These are phyloP conservation scores for Drosophila prolongata DNA, from an alignment of 2,888 invertebrate species.

Conservation along the genomic window DNA sequence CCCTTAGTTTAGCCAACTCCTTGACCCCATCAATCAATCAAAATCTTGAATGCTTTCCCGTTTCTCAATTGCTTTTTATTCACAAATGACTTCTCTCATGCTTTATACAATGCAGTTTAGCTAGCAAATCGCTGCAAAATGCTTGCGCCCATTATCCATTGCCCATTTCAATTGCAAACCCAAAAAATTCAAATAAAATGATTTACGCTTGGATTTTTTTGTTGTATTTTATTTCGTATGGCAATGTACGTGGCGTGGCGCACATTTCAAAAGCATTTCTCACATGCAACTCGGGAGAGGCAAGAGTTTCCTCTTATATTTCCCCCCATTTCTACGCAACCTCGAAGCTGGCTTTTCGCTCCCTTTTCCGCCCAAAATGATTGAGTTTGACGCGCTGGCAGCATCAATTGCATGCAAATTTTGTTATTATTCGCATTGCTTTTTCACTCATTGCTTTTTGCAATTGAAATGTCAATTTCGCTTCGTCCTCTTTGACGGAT, in stretches of 20 bases:
- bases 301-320: conserved; percentile 34
- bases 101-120: conserved; percentile 56
- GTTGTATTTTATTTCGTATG: conserved; percentile 25
- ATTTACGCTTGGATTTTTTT: conserved; percentile 36
- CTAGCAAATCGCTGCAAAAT: conserved; percentile 70
- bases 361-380: conserved; percentile 49
- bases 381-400: conserved; percentile 64
- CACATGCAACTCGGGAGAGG: conserved; percentile 48
- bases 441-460: conserved; percentile 26
- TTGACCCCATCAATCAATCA: conserved; percentile 20
- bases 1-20: background rate
- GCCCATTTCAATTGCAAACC: conserved; percentile 60
- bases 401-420: conserved; percentile 78
- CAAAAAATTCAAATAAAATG: conserved; percentile 58
- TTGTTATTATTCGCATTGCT: conserved; percentile 66
- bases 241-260: conserved; percentile 77
- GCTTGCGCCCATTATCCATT: conserved; percentile 65
- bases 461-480: conserved; percentile 74
- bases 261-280: conserved; percentile 75
- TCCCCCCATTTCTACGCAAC: conserved; percentile 4
- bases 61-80: conserved; percentile 1
- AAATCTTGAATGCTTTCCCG: background rate
- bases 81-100: too few relatives aligned
- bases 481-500: conserved; percentile 20
- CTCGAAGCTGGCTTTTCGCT: conserved; percentile 6